Conservation (phyloP, 2,113 vertebrate genomes). For the Semnopithecus entellus region DNA sequence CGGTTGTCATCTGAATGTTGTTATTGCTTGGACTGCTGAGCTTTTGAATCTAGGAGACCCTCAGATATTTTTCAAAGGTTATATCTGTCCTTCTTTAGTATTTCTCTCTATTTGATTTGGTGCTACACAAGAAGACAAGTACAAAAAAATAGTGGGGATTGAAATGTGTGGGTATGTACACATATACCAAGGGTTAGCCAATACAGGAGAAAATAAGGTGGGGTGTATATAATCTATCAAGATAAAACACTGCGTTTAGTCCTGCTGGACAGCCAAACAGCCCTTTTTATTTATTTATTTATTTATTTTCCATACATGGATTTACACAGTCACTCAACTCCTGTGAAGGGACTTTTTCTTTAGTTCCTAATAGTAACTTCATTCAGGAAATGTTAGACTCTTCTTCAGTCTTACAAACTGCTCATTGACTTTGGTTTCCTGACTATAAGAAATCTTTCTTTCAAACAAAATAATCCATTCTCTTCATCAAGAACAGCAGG, state of each 20-base stretch:
- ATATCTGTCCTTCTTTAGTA: neutral
- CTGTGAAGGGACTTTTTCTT: neutral
- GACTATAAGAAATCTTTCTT: neutral
- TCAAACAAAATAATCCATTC: neutral
- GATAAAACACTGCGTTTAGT: neutral
- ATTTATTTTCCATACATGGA: neutral
- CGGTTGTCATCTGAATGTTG: neutral
- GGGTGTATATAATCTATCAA: neutral
- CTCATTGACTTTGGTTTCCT: neutral
- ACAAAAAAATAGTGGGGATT: neutral
- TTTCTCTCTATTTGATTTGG: neutral
- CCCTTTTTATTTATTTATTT: neutral
- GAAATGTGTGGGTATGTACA: neutral
- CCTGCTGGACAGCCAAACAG: neutral
- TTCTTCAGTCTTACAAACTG: neutral
- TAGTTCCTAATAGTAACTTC: neutral
- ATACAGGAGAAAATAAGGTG: neutral
- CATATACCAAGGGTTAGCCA: neutral
- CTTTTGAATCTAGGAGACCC: neutral
- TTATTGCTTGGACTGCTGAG: neutral
- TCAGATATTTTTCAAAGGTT: neutral
- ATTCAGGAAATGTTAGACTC: neutral
- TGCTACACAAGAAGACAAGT: neutral
- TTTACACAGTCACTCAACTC: neutral
- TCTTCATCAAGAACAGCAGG: neutral